These are phyloP conservation scores for Malaclemys terrapin DNA, from an alignment of 2,113 vertebrate species.

Conservation along the genomic window DNA sequence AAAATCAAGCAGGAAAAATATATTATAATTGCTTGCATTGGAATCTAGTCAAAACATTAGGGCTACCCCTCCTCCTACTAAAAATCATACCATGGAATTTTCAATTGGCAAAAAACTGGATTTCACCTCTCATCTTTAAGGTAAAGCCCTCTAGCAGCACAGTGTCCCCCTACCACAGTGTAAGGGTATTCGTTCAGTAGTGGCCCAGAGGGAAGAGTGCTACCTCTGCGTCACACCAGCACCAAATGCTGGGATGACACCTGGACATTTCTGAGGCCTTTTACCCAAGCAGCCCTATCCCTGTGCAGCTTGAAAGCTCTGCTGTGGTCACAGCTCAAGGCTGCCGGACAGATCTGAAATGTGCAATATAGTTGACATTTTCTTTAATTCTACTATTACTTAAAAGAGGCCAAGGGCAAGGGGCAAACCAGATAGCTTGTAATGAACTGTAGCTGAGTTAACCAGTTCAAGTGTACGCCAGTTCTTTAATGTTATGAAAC, in stretches of 20 bases:
- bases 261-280: conserved; percentile 54
- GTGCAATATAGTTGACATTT: conserved; percentile 59
- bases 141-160: conserved; percentile 16
- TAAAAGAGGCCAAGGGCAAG: neutral
- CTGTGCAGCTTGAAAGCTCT: conserved; percentile 63
- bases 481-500: neutral
- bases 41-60: neutral
- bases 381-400: conserved; percentile 18
- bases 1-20: neutral
- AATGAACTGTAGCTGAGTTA: neutral
- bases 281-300: conserved; percentile 59
- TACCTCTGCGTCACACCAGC: conserved; percentile 26
- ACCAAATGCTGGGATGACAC: neutral
- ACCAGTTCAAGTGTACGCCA: neutral
- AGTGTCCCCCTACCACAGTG: neutral
- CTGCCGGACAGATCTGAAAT: conserved; percentile 65
- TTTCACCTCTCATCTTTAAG: conserved; percentile 33
- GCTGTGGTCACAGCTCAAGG: conserved; percentile 61
- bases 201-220: conserved; percentile 13
- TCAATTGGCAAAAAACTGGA: neutral
- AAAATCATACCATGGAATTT: conserved; percentile 14
- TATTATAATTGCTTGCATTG: neutral
- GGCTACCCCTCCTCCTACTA: neutral
- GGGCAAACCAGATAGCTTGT: neutral
- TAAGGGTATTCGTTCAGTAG: neutral